A percentile compares a stretch with the other conserved stretches of the same genome.
Evolutionary conservation across 2,888 invertebrate species (phyloP).

Genomic region (Drosophila kuntzei): DNA sequence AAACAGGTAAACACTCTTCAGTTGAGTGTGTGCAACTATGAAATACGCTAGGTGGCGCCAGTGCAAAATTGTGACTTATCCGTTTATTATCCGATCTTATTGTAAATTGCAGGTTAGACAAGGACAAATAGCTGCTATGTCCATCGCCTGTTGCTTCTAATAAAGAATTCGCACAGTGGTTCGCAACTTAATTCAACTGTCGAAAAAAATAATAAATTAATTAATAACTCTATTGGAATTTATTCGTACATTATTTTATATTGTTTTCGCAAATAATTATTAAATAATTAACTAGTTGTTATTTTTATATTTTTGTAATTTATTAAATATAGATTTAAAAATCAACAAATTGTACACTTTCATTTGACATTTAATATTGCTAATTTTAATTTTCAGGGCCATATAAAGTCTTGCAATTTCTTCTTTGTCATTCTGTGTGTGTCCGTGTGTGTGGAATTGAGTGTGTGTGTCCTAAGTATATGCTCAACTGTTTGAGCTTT

Average conservation of each 20-base stretch:
- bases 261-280: too few relatives aligned
- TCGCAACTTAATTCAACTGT: neutral
- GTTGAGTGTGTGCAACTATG: neutral
- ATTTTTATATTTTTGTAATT: too few relatives aligned
- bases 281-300: too few relatives aligned
- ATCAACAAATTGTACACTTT: too few relatives aligned
- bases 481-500: constrained; percentile 30
- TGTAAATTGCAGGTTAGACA: neutral
- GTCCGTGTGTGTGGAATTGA: neutral
- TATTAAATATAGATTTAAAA: too few relatives aligned
- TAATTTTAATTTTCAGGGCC: too few relatives aligned
- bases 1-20: too few relatives aligned
- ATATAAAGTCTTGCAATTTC: constrained; percentile 1
- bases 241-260: too few relatives aligned
- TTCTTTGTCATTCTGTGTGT: neutral
- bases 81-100: neutral
- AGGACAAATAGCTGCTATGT: neutral
- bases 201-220: too few relatives aligned
- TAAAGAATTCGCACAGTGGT: neutral
- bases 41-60: constrained; percentile 2
- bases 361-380: too few relatives aligned
- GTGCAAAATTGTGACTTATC: neutral
- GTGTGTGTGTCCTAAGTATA: constrained; percentile 4
- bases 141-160: neutral
- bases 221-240: too few relatives aligned